Conservation (phyloP, 2,888 invertebrate species). For the Melieria omissa region DNA sequence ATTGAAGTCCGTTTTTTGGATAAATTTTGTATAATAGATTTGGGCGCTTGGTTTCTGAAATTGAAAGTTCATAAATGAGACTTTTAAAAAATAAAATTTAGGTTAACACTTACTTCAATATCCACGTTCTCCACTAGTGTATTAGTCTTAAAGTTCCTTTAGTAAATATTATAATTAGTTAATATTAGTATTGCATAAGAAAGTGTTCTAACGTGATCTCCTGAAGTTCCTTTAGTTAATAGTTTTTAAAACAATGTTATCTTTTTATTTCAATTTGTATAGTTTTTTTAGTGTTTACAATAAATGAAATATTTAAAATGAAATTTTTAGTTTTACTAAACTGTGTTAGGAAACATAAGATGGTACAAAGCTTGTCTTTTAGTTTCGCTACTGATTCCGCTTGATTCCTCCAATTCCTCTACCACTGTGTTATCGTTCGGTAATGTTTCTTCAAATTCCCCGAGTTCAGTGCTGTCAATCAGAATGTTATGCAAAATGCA, state of each 20-base stretch:
- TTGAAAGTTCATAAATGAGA: not conserved
- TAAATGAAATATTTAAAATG: not conserved
- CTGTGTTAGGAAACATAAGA: slow-evolving; percentile 34
- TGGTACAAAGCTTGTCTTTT: slow-evolving; percentile 30
- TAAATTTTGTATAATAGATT: not conserved
- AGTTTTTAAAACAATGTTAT: not conserved
- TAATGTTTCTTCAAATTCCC: slow-evolving; percentile 25
- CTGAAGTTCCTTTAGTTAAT: not conserved
- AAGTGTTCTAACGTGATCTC: not conserved
- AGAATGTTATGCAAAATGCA: slow-evolving; percentile 29
- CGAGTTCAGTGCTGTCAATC: slow-evolving; percentile 16
- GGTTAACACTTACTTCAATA: not conserved
- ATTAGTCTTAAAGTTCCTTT: not conserved
- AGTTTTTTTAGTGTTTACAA: not conserved
- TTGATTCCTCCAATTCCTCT: slow-evolving; percentile 24
- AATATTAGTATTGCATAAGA: not conserved
- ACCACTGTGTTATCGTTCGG: slow-evolving; percentile 25
- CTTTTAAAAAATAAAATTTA: not conserved
- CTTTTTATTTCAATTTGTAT: not conserved
- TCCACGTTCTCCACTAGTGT: not conserved
- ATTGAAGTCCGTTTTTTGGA: not conserved
- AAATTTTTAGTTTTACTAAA: slow-evolving; percentile 29
- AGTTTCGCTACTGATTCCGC: slow-evolving; percentile 22
- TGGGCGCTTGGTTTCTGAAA: not conserved
- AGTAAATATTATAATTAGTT: no score